Base-by-base conservation (phyloP, 2,113 vertebrate genomes). In the Brachyhypopomus occidentalis region DNA sequence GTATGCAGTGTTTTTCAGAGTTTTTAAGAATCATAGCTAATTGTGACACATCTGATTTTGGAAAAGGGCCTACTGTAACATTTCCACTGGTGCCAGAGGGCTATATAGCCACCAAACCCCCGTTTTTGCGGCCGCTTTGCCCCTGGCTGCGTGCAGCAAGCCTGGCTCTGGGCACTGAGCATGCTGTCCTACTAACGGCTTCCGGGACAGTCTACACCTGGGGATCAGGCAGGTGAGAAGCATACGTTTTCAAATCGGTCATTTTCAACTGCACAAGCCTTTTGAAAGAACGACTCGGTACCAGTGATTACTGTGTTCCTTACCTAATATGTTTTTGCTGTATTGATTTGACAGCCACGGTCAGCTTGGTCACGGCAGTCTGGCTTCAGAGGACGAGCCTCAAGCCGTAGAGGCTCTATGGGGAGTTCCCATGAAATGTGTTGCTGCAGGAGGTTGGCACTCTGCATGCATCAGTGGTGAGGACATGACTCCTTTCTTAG, bases 361-460 rank as follows among this genome's bases (percentile, higher is more conserved):
- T 67, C 96, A 99, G 92, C 88, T 99, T 45, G 98, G 97, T 36
- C 98, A 99, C 0, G 95, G 96, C 1, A 85, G 11, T 0, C 92
- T 99, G 83, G 92, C 93, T 55, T 70, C 93, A 0, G 94, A 93
- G 85, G 82, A 2, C 25, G 91, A 95, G 88, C 97, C 97, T 0
- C 91, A 89, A 83, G 84, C 80, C 11, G 73, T 98, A 88, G 97
- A 99, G 88, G 97, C 95, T 0, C 85, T 99, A 56, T 94, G 93
- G 0, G 97, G 98, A 0, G 80, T 99, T 83, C 70, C 89, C 0
- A 89, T 98, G 93, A 85, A 16, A 9, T 86, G 36, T 0, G 92
- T 97, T 67, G 94, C 95, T 0, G 94, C 97, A 0, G 98, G 98
- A 4, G 94, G 95, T 80, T 99, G 98, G 98, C 98, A 99, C 77